These are phyloP conservation scores for Poecilia velifera DNA, from an alignment of 2,797 vertebrate genomes.

Conservation along the genomic window DNA sequence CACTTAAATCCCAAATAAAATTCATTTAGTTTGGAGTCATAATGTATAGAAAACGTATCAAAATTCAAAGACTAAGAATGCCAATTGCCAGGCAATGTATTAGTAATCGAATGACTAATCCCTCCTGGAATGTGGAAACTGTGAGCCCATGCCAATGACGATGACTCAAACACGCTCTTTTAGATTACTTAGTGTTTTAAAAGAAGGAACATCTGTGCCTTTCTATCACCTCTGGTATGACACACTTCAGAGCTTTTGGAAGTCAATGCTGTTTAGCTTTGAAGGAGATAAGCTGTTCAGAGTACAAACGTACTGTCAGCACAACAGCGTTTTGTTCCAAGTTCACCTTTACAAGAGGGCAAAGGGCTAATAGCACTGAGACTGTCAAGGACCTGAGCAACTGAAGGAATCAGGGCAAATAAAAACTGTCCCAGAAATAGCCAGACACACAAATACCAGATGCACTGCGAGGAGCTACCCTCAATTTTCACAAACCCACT, in stretches of 20 bases:
- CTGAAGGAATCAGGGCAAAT: constrained; percentile 67
- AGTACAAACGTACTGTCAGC: constrained; percentile 19
- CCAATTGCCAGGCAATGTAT: neutral
- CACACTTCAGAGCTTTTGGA: constrained; percentile 12
- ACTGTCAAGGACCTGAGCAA: constrained; percentile 51
- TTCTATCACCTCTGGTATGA: constrained; percentile 44
- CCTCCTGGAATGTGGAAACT: neutral
- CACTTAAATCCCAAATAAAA: neutral
- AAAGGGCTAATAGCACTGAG: constrained; percentile 69
- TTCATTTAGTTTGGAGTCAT: neutral
- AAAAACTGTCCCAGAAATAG: constrained; percentile 42
- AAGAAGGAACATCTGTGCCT: constrained; percentile 45
- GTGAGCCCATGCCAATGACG: constrained; percentile 2
- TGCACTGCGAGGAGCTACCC: constrained; percentile 23
- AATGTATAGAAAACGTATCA: neutral
- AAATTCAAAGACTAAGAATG: neutral
- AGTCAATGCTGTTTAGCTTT: constrained; percentile 29
- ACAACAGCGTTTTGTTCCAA: constrained; percentile 22
- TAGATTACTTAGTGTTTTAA: constrained; percentile 40
- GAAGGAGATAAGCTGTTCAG: constrained; percentile 1
- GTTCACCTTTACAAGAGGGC: constrained; percentile 46
- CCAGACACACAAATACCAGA: constrained; percentile 20
- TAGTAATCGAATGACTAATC: neutral
- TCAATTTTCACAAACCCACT: constrained; percentile 35
- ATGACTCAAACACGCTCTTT: constrained; percentile 41